These are phyloP conservation scores for Aporophyla nigra DNA, from an alignment of 2,888 invertebrate species.

Conservation along the genomic window DNA sequence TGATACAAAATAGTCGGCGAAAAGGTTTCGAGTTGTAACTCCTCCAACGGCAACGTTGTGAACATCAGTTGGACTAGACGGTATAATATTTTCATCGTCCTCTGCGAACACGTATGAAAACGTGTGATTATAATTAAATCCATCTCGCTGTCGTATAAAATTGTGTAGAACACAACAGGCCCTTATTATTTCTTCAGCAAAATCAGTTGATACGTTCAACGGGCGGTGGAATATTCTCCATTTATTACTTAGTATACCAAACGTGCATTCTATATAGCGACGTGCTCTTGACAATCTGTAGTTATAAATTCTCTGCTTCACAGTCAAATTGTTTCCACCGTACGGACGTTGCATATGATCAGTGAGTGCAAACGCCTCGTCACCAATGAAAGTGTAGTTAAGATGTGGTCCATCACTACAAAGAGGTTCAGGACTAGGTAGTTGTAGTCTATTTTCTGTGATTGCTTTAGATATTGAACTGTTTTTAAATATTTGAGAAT, in stretches of 20 bases:
- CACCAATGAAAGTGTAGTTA: constrained; percentile 3
- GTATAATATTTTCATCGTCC: constrained; percentile 19
- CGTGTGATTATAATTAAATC: constrained; percentile 19
- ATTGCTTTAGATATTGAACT: constrained; percentile 10
- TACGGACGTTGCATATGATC: not conserved
- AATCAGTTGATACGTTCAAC: constrained; percentile 20
- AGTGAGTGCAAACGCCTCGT: constrained; percentile 3
- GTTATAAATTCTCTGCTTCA: constrained; percentile 10
- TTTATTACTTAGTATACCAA: constrained; percentile 12
- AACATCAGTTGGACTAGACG: constrained; percentile 19
- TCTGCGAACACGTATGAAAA: constrained; percentile 15
- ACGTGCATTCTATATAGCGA: constrained; percentile 12
- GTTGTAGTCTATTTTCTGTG: constrained; percentile 10
- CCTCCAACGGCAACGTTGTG: constrained; percentile 17
- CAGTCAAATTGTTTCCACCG: constrained; percentile 5
- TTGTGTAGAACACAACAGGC: constrained; percentile 24
- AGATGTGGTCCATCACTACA: constrained; percentile 1
- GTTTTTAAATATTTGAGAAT: constrained; percentile 10
- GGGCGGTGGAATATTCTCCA: constrained; percentile 21
- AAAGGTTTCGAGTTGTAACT: constrained; percentile 19
- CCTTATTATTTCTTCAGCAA: constrained; percentile 7
- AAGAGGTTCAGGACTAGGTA: constrained; percentile 10
- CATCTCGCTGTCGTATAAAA: constrained; percentile 17
- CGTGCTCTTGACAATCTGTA: constrained; percentile 17
- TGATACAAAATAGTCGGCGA: constrained; percentile 21